phyloP scores from a whole-genome alignment of 2,888 invertebrate genomes.

The Macaria liturata region DNA sequence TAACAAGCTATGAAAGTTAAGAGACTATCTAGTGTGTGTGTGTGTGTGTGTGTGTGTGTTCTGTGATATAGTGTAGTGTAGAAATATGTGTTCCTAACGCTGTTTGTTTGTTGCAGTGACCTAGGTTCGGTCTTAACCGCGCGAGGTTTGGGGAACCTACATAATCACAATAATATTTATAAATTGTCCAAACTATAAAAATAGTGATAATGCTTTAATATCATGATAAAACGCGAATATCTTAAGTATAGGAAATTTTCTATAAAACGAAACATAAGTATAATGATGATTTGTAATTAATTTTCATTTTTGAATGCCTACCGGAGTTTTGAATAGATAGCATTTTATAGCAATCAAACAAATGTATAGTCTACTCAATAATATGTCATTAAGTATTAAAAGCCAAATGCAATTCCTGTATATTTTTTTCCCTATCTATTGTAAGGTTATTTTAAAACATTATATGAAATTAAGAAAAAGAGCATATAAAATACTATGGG shows the following conservation, averaged over 20 bases:
- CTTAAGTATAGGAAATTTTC: slow-evolving; percentile 80
- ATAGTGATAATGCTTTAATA: slow-evolving; percentile 84
- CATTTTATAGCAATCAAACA: slow-evolving; percentile 83
- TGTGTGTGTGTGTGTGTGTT: too few relatives aligned
- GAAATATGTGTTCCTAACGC: too few relatives aligned
- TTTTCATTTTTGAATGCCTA: slow-evolving; percentile 80
- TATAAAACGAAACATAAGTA: slow-evolving; percentile 73
- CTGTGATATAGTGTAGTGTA: too few relatives aligned
- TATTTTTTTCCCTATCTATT: slow-evolving; percentile 46
- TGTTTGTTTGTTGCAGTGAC: slow-evolving; percentile 61
- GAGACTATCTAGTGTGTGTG: too few relatives aligned
- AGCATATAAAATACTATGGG: too few relatives aligned
- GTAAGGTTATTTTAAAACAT: neutral
- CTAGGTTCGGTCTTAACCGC: slow-evolving; percentile 48
- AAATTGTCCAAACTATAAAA: slow-evolving; percentile 79
- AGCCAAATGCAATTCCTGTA: slow-evolving; percentile 73
- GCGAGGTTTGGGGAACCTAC: slow-evolving; percentile 60
- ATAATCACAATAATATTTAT: slow-evolving; percentile 71
- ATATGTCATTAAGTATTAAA: slow-evolving; percentile 83
- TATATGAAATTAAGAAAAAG: too few relatives aligned
- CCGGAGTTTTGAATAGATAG: slow-evolving; percentile 82
- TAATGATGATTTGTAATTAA: slow-evolving; percentile 72
- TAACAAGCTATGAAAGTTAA: too few relatives aligned
- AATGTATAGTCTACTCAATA: slow-evolving; percentile 83
- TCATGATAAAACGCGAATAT: slow-evolving; percentile 80